A percentile compares a stretch with the other conserved stretches of the same genome.
These are phyloP conservation scores for Ispidina lecontei DNA, from an alignment of 2,797 vertebrate species.

Conservation along the genomic window DNA sequence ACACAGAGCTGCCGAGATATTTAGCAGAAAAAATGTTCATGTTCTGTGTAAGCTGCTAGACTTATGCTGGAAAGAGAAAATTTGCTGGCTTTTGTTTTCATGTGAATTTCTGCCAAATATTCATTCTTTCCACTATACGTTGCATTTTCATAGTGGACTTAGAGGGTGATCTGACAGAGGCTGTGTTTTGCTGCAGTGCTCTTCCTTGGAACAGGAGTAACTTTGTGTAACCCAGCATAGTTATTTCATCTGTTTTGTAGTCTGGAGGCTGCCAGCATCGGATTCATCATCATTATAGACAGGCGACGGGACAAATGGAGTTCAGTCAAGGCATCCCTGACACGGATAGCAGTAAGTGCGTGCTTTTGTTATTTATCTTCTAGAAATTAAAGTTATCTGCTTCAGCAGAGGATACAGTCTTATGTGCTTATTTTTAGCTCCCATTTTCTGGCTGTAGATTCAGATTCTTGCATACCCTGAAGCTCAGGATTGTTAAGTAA, in stretches of 20 bases:
- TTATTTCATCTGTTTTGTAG: slow-evolving; percentile 77
- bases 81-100: not conserved
- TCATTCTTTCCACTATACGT: not conserved
- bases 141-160: slow-evolving; percentile 2
- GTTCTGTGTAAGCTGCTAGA: slow-evolving; percentile 16
- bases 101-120: not conserved
- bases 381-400: not conserved
- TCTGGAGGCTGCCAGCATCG: slow-evolving; percentile 93
- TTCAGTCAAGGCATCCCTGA: slow-evolving; percentile 90
- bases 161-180: not conserved
- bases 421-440: not conserved
- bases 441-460: not conserved
- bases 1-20: not conserved
- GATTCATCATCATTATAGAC: slow-evolving; percentile 95
- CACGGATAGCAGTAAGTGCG: slow-evolving; percentile 90
- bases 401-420: not conserved
- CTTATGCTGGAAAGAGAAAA: not conserved
- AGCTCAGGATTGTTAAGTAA: not conserved
- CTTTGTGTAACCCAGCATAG: slow-evolving; percentile 21
- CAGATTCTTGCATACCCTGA: not conserved
- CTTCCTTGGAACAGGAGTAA: not conserved
- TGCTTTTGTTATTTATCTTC: not conserved
- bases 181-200: slow-evolving; percentile 8
- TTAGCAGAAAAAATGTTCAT: slow-evolving; percentile 15
- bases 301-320: slow-evolving; percentile 96